phyloP scores from a whole-genome alignment of 2,797 vertebrate genomes.

The Chaetophractus vellerosus region DNA sequence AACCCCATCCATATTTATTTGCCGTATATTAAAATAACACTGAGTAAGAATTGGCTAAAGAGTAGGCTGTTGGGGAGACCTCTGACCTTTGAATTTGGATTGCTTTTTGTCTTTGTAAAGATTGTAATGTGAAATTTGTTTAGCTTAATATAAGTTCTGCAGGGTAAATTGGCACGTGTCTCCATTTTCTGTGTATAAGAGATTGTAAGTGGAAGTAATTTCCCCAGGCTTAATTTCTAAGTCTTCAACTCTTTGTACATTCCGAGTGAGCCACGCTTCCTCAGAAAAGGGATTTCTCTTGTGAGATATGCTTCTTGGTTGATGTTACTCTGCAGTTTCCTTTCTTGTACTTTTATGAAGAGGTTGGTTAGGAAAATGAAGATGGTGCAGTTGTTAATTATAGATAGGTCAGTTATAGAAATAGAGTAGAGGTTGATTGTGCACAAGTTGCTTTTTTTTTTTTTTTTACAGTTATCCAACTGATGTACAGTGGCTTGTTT shows the following conservation, averaged over 20 bases:
- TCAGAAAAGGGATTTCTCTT: neutral
- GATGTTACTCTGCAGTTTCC: neutral
- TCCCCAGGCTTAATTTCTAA: neutral
- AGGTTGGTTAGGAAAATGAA: neutral
- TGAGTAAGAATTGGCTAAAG: neutral
- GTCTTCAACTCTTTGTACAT: neutral
- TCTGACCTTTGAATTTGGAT: neutral
- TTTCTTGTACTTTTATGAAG: neutral
- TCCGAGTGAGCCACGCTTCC: neutral
- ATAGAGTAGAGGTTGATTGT: neutral
- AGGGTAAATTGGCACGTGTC: neutral
- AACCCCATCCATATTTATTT: neutral
- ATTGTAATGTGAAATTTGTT: neutral
- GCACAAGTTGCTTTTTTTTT: neutral
- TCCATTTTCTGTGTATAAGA: neutral
- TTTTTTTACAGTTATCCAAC: neutral
- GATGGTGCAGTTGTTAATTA: constrained; percentile 38
- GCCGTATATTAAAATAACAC: neutral
- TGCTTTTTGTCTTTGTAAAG: neutral
- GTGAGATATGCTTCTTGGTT: neutral
- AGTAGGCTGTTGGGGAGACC: neutral
- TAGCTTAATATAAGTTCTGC: neutral
- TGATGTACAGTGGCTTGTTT: neutral
- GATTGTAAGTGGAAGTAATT: neutral
- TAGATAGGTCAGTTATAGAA: neutral